Evolutionary conservation across 2,113 vertebrate genomes (phyloP), one percentile per base, ranked within the genome.

Genomic region (Acanthochromis polyacanthus): DNA sequence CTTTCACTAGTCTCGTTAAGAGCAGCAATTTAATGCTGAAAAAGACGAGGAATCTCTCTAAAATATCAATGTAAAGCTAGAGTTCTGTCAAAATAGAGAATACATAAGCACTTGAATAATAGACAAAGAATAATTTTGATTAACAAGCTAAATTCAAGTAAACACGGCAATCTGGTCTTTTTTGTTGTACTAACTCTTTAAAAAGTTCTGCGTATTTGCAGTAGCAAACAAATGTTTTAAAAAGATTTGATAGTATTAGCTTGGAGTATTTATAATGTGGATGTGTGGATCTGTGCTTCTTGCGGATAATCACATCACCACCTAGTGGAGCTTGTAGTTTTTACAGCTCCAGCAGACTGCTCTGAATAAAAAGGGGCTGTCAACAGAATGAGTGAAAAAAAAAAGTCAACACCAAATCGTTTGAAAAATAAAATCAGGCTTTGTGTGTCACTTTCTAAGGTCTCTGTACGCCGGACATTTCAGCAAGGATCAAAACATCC

Each of bases 51-150:
- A 75, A 56, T 77, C 79, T 79, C 71, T 76, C 57, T 36, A 60
- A 82, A 85, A 75, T 85, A 62, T 78, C 38, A 68, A 45, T 55
- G 71, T 71, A 80, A 89, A 84, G 77, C 76, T 68, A n/a, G 55
- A 78, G 58, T 64, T 87, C 83, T 91, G 86, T 86, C 36, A 72
- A 64, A 86, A 75, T 58, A 59, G 50, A 69, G 66, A 76, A 60
- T 68, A 84, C 82, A 81, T 82, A 89, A 84, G 84, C 67, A 48
- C 72, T 74, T 69, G 58, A 89, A 86, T 79, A 84, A 86, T 74
- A 86, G 80, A 85, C 82, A 72, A 83, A 86, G 75, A 82, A 86
- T 79, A 88, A 68, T 88, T 79, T 84, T 87, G 80, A 84, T 89
- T 84, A 90, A 73, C 73, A 67, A 65, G 22, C 77, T 67, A 38